These are phyloP conservation scores for Nestor notabilis DNA, from an alignment of 2,113 vertebrate genomes.

Conservation along the genomic window DNA sequence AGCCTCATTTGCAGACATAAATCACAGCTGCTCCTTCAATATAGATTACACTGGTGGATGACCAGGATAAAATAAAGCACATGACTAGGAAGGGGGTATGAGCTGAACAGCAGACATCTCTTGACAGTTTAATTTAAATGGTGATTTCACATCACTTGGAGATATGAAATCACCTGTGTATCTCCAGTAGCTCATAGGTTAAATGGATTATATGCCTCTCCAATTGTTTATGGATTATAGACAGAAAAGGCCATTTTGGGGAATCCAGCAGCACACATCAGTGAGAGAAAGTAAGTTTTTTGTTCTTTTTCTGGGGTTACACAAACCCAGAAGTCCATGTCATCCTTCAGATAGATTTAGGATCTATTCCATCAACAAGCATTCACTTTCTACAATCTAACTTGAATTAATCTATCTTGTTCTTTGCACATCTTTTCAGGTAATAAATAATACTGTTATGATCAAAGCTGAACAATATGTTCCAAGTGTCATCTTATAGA, in stretches of 20 bases:
- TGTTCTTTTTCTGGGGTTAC: slow-evolving; percentile 35
- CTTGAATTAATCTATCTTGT: slow-evolving; percentile 5
- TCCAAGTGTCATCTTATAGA: background rate
- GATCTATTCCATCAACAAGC: slow-evolving; percentile 21
- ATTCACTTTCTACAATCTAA: slow-evolving; percentile 35
- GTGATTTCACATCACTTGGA: background rate
- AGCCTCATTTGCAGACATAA: background rate
- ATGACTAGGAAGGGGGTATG: background rate
- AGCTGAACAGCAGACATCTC: background rate
- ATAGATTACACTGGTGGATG: background rate
- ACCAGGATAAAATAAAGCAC: background rate
- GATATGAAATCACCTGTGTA: background rate
- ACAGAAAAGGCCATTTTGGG: background rate
- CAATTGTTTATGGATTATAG: background rate
- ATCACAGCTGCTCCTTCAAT: background rate
- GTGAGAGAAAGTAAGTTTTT: background rate
- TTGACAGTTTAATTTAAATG: background rate
- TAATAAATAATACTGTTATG: background rate
- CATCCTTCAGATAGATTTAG: background rate
- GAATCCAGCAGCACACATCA: background rate
- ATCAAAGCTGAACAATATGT: slow-evolving; percentile 4
- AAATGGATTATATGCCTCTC: background rate
- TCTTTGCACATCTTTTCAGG: slow-evolving; percentile 28
- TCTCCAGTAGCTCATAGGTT: background rate
- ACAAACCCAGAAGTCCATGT: background rate